phyloP scores from a whole-genome alignment of 1,140 invertebrate species.

The Calephelis virginiensis region DNA sequence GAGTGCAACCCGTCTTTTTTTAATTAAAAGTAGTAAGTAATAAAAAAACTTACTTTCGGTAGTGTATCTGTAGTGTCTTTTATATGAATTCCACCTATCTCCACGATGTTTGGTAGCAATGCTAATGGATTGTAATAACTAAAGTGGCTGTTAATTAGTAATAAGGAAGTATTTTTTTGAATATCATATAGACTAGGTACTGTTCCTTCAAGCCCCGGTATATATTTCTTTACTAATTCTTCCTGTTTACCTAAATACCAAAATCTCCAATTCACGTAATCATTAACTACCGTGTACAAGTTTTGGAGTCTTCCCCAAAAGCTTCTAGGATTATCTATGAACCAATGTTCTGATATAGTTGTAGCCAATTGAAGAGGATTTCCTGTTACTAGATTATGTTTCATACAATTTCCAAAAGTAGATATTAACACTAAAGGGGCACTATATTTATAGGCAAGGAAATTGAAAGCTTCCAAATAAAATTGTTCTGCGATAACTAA shows the following conservation, averaged over 20 bases:
- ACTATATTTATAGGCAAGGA: conserved; percentile 78
- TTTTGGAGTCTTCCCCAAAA: conserved; percentile 63
- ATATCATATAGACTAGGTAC: conserved; percentile 72
- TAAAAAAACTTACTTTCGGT: not conserved
- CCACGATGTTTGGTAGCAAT: conserved; percentile 77
- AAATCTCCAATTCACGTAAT: conserved; percentile 57
- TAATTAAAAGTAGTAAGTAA: too few species aligned
- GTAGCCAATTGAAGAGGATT: conserved; percentile 77
- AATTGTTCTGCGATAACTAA: conserved; percentile 79
- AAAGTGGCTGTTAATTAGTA: conserved; percentile 75
- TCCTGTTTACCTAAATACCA: conserved; percentile 62
- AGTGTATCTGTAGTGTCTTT: conserved; percentile 33
- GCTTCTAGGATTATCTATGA: conserved; percentile 53
- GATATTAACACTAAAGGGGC: conserved; percentile 77
- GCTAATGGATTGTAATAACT: conserved; percentile 66
- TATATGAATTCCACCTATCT: conserved; percentile 81
- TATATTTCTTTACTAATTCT: conserved; percentile 52
- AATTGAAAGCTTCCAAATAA: conserved; percentile 78
- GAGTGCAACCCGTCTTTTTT: too few species aligned
- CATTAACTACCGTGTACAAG: conserved; percentile 54
- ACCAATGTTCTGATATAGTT: conserved; percentile 68
- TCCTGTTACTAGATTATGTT: conserved; percentile 75
- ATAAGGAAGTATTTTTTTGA: conserved; percentile 73
- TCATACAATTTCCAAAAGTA: conserved; percentile 78
- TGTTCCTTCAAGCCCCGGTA: conserved; percentile 46